These are phyloP conservation scores for Sinocyclocheilus grahami DNA, from an alignment of 2,113 vertebrate species.

Conservation along the genomic window DNA sequence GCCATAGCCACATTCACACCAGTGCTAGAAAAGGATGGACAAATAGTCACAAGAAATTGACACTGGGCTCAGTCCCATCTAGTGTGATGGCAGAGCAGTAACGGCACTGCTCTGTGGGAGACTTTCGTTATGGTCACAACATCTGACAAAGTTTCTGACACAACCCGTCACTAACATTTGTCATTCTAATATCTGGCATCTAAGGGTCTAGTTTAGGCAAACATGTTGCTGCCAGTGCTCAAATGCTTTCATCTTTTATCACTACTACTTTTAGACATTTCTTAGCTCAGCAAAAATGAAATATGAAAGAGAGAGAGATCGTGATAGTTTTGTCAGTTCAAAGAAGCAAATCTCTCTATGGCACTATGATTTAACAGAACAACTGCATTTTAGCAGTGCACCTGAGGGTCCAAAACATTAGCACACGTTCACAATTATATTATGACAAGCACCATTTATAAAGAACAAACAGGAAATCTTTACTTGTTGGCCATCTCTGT, in stretches of 20 bases:
- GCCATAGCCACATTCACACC: not conserved
- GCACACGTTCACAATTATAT: not conserved
- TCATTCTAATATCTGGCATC: slow-evolving; percentile 45
- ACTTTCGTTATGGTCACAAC: slow-evolving; percentile 38
- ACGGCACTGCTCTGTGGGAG: slow-evolving; percentile 41
- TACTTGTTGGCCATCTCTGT: slow-evolving; percentile 99
- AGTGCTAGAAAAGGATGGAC: not conserved
- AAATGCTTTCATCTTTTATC: slow-evolving; percentile 7
- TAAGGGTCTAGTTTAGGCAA: slow-evolving; percentile 39
- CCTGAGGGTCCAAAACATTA: not conserved
- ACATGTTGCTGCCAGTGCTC: slow-evolving; percentile 23
- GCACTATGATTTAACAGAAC: not conserved
- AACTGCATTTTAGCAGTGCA: not conserved
- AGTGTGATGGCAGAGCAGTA: slow-evolving; percentile 34
- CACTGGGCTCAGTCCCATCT: slow-evolving; percentile 29
- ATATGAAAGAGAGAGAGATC: not conserved
- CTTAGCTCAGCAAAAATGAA: not conserved
- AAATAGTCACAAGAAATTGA: slow-evolving; percentile 27
- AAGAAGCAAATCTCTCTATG: no score
- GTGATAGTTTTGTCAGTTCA: no score
- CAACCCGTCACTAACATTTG: slow-evolving; percentile 38
- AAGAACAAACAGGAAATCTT: slow-evolving; percentile 60
- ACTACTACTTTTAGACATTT: not conserved
- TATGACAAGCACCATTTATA: not conserved
- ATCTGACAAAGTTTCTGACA: slow-evolving; percentile 31